phyloP scores from a whole-genome alignment of 2,888 invertebrate species.

The Sinodicranocentrus sp. region DNA sequence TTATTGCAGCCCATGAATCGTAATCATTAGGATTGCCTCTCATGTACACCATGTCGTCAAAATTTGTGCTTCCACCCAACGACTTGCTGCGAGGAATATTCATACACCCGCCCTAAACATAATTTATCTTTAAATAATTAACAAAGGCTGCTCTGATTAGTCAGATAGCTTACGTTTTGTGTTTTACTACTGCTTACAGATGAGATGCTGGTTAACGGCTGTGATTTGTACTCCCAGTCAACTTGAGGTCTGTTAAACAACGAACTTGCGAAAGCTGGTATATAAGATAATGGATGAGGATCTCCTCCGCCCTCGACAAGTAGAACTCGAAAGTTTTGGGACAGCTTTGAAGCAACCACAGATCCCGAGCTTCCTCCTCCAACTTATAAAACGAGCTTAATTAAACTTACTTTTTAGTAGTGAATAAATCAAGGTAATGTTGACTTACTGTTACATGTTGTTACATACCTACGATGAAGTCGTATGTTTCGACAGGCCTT shows the following conservation, averaged over 20 bases:
- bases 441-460: neutral
- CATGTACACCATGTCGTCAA: slow-evolving; percentile 42
- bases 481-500: slow-evolving; percentile 9
- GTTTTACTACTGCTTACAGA: neutral
- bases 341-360: slow-evolving; percentile 32
- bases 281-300: slow-evolving; percentile 25
- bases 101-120: slow-evolving; percentile 17
- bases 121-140: too few species aligned
- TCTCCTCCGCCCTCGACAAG: slow-evolving; percentile 35
- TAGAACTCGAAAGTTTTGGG: slow-evolving; percentile 30
- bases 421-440: too few species aligned
- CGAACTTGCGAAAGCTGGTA: slow-evolving; percentile 20
- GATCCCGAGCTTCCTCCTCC: slow-evolving; percentile 37
- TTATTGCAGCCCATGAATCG: slow-evolving; percentile 24
- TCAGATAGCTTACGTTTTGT: neutral
- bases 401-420: too few species aligned
- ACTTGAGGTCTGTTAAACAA: slow-evolving; percentile 33
- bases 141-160: too few species aligned
- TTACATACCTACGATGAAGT: slow-evolving; percentile 35
- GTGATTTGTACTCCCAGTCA: slow-evolving; percentile 29
- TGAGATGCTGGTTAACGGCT: neutral
- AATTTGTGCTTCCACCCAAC: slow-evolving; percentile 41
- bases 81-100: slow-evolving; percentile 39
- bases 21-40: slow-evolving; percentile 43
- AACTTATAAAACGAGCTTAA: too few species aligned